Conservation (phyloP, 1,140 invertebrate genomes). For the Orussus abietinus region DNA sequence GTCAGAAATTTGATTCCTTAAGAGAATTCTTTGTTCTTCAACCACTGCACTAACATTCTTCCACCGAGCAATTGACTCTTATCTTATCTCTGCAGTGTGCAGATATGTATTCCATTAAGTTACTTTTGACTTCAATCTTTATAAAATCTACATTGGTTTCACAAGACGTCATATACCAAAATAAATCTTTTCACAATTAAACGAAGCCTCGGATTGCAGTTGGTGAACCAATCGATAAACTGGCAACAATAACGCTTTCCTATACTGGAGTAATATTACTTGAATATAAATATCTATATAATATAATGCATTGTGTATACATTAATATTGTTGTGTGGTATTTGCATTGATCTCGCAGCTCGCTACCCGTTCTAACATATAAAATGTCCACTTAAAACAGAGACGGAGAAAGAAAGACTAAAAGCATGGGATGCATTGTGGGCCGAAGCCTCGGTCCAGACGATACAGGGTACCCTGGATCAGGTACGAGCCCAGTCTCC, state of each 20-base stretch:
- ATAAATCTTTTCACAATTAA: too few species aligned
- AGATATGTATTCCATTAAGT: too few species aligned
- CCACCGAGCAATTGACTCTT: too few species aligned
- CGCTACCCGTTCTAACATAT: constrained; percentile 46
- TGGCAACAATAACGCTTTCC: background rate
- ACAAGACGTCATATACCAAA: too few species aligned
- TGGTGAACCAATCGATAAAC: background rate
- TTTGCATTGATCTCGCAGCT: constrained; percentile 44
- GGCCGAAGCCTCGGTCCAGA: constrained; percentile 51
- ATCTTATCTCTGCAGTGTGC: too few species aligned
- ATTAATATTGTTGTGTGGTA: constrained; percentile 30
- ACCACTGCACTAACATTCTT: too few species aligned
- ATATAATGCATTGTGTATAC: constrained; percentile 15
- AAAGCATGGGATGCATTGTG: constrained; percentile 53
- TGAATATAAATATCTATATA: constrained; percentile 7
- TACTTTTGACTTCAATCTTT: too few species aligned
- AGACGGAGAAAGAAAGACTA: constrained; percentile 50
- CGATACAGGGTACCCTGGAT: constrained; percentile 52
- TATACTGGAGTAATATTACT: constrained; percentile 1
- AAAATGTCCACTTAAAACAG: constrained; percentile 53
- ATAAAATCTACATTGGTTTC: too few species aligned
- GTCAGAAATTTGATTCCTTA: too few species aligned
- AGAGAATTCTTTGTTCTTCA: too few species aligned
- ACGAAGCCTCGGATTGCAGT: background rate
- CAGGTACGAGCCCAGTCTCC: constrained; percentile 52